These are phyloP conservation scores for Neoseiulus cucumeris DNA, from an alignment of 1,140 invertebrate species.

Conservation along the genomic window DNA sequence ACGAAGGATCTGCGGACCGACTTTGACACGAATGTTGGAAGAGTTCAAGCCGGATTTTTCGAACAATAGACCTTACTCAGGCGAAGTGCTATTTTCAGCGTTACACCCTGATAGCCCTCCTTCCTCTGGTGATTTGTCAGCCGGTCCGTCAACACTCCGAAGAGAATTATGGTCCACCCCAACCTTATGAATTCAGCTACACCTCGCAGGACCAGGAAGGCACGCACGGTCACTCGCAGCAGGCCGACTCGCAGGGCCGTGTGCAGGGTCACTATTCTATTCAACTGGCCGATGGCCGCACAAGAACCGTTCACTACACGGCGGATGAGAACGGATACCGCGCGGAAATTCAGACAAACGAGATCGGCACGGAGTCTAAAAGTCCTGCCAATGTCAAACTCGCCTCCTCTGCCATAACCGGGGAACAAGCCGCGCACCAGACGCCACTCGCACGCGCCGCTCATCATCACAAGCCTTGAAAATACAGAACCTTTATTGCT, in stretches of 20 bases:
- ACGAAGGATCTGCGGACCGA: too few species aligned
- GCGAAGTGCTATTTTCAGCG: too few species aligned
- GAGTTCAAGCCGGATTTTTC: too few species aligned
- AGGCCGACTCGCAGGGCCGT: background rate
- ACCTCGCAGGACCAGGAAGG: background rate
- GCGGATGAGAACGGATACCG: slow-evolving; percentile 19
- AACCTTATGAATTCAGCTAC: background rate
- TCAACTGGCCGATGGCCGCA: slow-evolving; percentile 16
- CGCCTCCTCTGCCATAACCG: slow-evolving; percentile 13
- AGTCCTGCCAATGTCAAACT: slow-evolving; percentile 15
- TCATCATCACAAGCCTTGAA: background rate
- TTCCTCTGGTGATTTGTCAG: too few species aligned
- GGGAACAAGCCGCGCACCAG: background rate
- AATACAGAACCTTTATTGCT: background rate
- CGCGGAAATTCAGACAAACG: slow-evolving; percentile 17
- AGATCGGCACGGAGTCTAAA: slow-evolving; percentile 17
- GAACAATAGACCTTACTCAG: too few species aligned
- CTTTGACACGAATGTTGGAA: too few species aligned
- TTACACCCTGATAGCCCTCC: too few species aligned
- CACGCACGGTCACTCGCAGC: background rate
- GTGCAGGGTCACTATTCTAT: background rate
- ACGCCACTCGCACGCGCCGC: background rate
- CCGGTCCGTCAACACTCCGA: background rate
- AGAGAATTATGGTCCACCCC: background rate
- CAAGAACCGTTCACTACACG: slow-evolving; percentile 17